Conservation (phyloP, 2,113 vertebrate species). For the Galbula dea region DNA sequence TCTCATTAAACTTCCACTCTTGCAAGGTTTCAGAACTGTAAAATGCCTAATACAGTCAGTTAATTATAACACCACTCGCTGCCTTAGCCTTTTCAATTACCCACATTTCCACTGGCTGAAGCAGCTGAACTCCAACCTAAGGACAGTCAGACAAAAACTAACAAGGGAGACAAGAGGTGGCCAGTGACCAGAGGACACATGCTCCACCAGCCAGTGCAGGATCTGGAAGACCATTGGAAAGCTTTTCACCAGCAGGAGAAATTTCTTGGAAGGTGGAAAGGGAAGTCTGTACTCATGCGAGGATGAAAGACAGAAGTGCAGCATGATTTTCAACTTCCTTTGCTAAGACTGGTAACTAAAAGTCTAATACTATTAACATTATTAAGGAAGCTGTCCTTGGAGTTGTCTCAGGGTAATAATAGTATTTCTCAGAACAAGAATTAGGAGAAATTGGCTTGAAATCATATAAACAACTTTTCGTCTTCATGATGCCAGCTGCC, state of each 20-base stretch:
- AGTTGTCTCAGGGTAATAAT: not conserved
- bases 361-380: not conserved
- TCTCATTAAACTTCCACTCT: slow-evolving; percentile 66
- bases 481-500: not conserved
- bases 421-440: not conserved
- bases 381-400: not conserved
- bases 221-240: not conserved
- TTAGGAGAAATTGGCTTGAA: not conserved
- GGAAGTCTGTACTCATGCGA: not conserved
- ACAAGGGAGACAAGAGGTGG: not conserved
- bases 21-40: slow-evolving; percentile 49
- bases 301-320: not conserved
- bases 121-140: not conserved
- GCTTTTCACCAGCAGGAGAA: not conserved
- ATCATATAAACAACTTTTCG: not conserved
- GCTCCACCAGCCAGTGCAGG: not conserved
- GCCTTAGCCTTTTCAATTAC: slow-evolving; percentile 60
- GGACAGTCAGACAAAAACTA: not conserved
- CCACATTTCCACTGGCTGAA: not conserved
- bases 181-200: not conserved
- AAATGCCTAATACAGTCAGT: slow-evolving; percentile 60
- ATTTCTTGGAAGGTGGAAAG: not conserved
- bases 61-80: slow-evolving; percentile 56
- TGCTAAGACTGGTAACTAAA: not conserved
- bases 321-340: not conserved